phyloP scores from a whole-genome alignment of 1,140 invertebrate genomes.

The Dendroctonus valens region DNA sequence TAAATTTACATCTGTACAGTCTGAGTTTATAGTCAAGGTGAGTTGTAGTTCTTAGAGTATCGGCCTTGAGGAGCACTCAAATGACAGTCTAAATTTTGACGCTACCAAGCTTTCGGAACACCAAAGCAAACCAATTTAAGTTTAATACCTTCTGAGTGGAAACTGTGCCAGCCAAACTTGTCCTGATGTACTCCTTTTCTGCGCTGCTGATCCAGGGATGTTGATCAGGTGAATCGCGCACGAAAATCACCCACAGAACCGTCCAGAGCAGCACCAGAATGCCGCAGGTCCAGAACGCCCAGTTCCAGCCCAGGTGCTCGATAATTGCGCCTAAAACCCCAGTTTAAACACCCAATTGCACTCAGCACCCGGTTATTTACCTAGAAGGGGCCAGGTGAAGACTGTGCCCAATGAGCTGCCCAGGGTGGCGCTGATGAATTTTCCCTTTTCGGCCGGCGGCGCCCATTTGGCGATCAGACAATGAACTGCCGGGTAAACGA shows the following conservation, averaged over 20 bases:
- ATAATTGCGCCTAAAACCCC: conserved; percentile 57
- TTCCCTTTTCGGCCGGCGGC: conserved; percentile 72
- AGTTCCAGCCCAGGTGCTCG: conserved; percentile 66
- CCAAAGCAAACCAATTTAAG: no score
- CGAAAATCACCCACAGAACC: conserved; percentile 62
- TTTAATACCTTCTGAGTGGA: conserved; percentile 53
- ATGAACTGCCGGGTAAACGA: conserved; percentile 71
- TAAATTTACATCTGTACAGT: no score
- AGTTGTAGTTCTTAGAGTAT: no score
- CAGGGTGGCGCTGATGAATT: conserved; percentile 71
- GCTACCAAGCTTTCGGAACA: no score
- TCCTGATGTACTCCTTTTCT: conserved; percentile 75
- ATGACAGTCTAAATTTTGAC: no score
- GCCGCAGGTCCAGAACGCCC: conserved; percentile 71
- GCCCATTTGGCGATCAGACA: conserved; percentile 70
- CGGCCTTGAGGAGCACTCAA: no score
- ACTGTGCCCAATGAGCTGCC: conserved; percentile 76
- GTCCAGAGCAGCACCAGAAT: conserved; percentile 63
- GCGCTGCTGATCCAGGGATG: conserved; percentile 73
- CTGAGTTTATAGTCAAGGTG: no score
- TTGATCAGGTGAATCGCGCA: conserved; percentile 67
- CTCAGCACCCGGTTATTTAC: conserved; percentile 42
- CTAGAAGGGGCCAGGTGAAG: conserved; percentile 71
- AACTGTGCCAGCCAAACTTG: conserved; percentile 57
- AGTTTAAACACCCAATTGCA: conserved; percentile 1